phyloP scores from a whole-genome alignment of 2,888 invertebrate genomes.

The Xiphydria camelus region DNA sequence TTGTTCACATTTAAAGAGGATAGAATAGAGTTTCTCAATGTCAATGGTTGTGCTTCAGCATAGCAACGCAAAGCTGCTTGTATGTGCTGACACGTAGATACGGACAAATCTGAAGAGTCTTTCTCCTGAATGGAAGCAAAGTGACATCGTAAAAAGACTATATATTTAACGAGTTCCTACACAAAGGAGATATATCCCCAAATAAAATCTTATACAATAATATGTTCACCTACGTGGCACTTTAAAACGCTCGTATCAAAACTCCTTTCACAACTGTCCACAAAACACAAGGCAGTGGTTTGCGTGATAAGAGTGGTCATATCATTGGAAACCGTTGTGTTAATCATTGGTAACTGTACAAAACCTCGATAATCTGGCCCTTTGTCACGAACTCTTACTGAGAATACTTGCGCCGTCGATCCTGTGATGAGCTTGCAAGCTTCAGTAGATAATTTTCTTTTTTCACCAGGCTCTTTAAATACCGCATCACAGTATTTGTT shows the following conservation, averaged over 20 bases:
- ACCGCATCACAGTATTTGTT: constrained; percentile 71
- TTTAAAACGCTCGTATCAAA: constrained; percentile 62
- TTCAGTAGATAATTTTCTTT: constrained; percentile 64
- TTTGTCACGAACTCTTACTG: constrained; percentile 70
- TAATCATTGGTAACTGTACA: constrained; percentile 62
- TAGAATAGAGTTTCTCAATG: constrained; percentile 65
- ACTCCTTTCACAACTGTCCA: constrained; percentile 62
- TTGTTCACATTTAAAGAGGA: constrained; percentile 64
- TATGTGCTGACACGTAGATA: constrained; percentile 65
- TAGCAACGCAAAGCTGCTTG: constrained; percentile 67
- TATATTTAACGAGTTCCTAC: background rate
- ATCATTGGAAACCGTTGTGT: constrained; percentile 51
- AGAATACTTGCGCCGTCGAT: constrained; percentile 67
- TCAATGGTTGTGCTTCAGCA: constrained; percentile 65
- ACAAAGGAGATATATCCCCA: no score
- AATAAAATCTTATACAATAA: no score
- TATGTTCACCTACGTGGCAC: constrained; percentile 58
- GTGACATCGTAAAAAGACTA: background rate
- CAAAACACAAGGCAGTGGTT: constrained; percentile 62
- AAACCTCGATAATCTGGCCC: constrained; percentile 75
- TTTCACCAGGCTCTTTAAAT: constrained; percentile 65
- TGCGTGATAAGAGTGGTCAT: constrained; percentile 54
- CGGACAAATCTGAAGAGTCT: constrained; percentile 33
- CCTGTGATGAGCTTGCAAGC: constrained; percentile 69
- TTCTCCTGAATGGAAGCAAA: constrained; percentile 41